These are phyloP conservation scores for Adelges cooleyi DNA, from an alignment of 1,140 invertebrate species.

Conservation along the genomic window DNA sequence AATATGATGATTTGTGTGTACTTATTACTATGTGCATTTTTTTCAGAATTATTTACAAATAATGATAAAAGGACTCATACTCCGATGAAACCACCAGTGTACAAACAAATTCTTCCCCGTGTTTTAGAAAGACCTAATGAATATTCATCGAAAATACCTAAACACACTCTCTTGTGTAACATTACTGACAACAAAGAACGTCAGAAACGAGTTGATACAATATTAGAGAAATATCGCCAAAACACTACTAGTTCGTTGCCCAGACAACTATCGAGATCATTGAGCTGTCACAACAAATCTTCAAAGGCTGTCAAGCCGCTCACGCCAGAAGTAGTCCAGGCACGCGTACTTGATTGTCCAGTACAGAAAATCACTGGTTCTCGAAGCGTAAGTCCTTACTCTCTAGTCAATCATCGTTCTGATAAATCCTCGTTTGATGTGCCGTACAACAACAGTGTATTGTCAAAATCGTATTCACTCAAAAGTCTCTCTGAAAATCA, in stretches of 20 bases:
- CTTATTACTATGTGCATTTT: too few relatives aligned
- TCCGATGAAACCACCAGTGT: constrained; percentile 1
- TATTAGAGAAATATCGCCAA: constrained; percentile 9
- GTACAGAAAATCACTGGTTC: background rate
- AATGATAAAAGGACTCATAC: constrained; percentile 5
- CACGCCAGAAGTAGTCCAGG: background rate
- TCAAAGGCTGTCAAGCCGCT: background rate
- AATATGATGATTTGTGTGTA: too few relatives aligned
- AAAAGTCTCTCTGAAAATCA: background rate
- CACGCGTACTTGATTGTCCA: background rate
- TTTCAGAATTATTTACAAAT: background rate
- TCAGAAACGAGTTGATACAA: background rate
- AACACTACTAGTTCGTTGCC: background rate
- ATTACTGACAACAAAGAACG: background rate
- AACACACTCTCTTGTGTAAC: background rate
- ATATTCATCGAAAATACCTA: background rate
- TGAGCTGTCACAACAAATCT: background rate
- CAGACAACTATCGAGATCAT: constrained; percentile 8
- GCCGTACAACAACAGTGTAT: background rate
- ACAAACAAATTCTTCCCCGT: constrained; percentile 3
- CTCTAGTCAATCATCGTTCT: background rate
- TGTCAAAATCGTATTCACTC: constrained; percentile 2
- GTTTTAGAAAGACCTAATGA: background rate
- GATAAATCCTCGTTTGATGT: background rate
- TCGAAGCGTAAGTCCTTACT: constrained; percentile 5